Conservation (phyloP, 1,140 invertebrate species). For the Vanessa atalanta region DNA sequence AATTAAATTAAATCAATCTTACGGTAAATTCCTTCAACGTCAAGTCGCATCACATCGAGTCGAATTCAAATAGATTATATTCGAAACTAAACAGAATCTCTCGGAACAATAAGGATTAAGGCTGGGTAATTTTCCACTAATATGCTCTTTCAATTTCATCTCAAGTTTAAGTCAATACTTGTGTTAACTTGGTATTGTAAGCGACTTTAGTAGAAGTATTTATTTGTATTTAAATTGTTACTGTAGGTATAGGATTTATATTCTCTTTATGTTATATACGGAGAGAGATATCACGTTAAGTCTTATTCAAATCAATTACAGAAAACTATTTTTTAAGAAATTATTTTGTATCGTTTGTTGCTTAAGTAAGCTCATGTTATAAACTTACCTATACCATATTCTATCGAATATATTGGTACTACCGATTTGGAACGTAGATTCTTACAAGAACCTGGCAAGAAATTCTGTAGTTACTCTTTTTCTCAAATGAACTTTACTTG, state of each 20-base stretch:
- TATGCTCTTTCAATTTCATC: conserved; percentile 37
- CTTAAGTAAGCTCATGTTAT: too few species aligned
- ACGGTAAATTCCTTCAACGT: not conserved
- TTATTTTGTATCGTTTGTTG: too few species aligned
- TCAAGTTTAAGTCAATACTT: conserved; percentile 28
- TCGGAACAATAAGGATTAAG: conserved; percentile 33
- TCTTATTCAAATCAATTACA: too few species aligned
- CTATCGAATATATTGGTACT: too few species aligned
- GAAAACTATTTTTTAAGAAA: too few species aligned
- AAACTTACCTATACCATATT: too few species aligned
- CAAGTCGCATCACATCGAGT: conserved; percentile 2
- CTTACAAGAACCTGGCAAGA: too few species aligned
- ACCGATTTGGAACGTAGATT: too few species aligned
- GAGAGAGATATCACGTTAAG: too few species aligned
- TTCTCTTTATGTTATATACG: too few species aligned
- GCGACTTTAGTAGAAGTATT: not conserved
- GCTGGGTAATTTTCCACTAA: conserved; percentile 36
- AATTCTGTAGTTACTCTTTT: too few species aligned
- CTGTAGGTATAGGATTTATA: not conserved
- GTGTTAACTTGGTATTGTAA: conserved; percentile 10
- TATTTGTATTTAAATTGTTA: not conserved
- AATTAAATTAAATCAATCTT: not conserved
- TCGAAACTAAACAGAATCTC: conserved; percentile 27
- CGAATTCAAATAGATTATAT: conserved; percentile 31
- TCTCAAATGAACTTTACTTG: too few species aligned